phyloP scores from a whole-genome alignment of 2,888 invertebrate species.

The Drosophila merina region DNA sequence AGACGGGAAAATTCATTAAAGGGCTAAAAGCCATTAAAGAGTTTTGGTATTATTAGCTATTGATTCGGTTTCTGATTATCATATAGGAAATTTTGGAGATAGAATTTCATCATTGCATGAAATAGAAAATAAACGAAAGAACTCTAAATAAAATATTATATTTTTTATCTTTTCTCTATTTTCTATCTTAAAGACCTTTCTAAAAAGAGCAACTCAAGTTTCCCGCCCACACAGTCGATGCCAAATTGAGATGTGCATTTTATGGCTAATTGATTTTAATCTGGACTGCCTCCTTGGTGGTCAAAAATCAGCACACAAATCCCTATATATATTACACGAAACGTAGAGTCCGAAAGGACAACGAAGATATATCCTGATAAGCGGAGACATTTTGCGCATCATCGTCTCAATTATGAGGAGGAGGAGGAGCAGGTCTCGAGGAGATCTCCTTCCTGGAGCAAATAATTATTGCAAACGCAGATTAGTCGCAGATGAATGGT shows the following conservation, averaged over 20 bases:
- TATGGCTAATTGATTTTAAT: slow-evolving; percentile 73
- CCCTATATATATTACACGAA: slow-evolving; percentile 59
- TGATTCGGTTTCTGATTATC: not conserved
- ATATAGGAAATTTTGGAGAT: not conserved
- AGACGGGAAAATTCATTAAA: slow-evolving; percentile 5
- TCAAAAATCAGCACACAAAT: slow-evolving; percentile 73
- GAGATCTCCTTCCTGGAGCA: slow-evolving; percentile 25
- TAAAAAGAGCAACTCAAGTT: slow-evolving; percentile 43
- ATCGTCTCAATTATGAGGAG: slow-evolving; percentile 52
- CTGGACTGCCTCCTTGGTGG: slow-evolving; percentile 59
- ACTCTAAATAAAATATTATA: not conserved
- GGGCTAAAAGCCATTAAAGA: too few relatives aligned
- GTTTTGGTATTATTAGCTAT: slow-evolving; percentile 4
- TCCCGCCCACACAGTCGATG: slow-evolving; percentile 44
- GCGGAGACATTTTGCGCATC: slow-evolving; percentile 64
- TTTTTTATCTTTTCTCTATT: not conserved
- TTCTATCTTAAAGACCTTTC: not conserved
- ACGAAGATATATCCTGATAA: slow-evolving; percentile 59
- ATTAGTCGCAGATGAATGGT: slow-evolving; percentile 65
- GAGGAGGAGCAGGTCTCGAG: slow-evolving; percentile 28
- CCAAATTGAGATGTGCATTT: slow-evolving; percentile 59
- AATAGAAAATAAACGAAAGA: not conserved
- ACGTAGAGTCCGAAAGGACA: slow-evolving; percentile 21
- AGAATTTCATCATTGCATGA: not conserved
- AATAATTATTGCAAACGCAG: slow-evolving; percentile 68